Evolutionary conservation across 2,888 invertebrate species (phyloP), one percentile per base, ranked within the genome.

Genomic region (Sicus ferrugineus): DNA sequence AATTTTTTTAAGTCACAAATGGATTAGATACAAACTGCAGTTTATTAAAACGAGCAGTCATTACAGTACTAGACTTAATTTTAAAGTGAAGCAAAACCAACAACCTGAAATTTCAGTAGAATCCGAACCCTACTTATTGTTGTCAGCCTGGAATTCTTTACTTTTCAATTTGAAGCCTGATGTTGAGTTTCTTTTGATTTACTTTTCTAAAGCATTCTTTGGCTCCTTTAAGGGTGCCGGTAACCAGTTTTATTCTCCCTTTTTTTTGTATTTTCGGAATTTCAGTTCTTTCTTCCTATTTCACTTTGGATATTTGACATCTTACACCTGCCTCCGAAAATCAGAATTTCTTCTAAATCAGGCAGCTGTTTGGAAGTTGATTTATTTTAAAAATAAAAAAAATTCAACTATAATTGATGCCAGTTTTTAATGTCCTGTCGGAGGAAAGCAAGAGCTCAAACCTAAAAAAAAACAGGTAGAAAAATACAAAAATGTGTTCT

Each of bases 241-340:
- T 21, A 30, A 14, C 31, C 19, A 34, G 16, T 34, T 59, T 59
- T 59, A 14, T 23, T 59, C 19, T n/a, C 31, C 19, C 59, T 7
- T 52, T 52, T 52, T 52, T 19, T 52, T 52, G 21, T 23, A 38
- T 52, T 21, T 52, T 61, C 38, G 34, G 16, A 9, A n/a, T 61
- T 19, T 23, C 14, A 16, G 16, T 16, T 42, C 16, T 42, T 56
- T 66, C 50, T 64, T 31, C 34, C 64, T 50, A 42, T 30, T 42
- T 56, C 38, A 26, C 31, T 61, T 23, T 61, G 2, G 23, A 42
- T 11, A 34, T 28, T 26, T 59, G 67, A 59, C 67, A 67, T 67
- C 50, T 46, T n/a, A 59, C 67, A 67, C 67, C 67, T 67, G 67
- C 67, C 66, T 42, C 42, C 42, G 14, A n/a, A 42, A 42, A 42